These are phyloP conservation scores for Dicentrarchus labrax DNA, from an alignment of 2,113 vertebrate genomes.

Conservation along the genomic window DNA sequence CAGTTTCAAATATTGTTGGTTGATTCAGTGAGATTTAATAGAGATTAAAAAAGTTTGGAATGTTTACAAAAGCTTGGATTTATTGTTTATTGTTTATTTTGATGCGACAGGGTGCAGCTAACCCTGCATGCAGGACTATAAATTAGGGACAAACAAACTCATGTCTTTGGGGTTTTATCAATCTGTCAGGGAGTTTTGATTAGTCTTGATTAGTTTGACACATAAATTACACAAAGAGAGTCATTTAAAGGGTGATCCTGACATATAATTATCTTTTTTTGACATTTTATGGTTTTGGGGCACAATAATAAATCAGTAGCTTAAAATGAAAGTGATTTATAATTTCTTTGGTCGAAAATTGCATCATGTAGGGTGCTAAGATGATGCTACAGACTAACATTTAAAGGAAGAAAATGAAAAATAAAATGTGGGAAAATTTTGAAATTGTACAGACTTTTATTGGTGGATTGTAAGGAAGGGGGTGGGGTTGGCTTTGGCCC, in stretches of 20 bases:
- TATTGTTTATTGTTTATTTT: background rate
- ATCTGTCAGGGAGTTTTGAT: background rate
- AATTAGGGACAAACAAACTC: background rate
- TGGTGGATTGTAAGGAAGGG: background rate
- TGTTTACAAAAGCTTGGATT: background rate
- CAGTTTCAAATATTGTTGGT: background rate
- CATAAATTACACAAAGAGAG: background rate
- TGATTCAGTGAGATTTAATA: background rate
- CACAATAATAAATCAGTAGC: no score
- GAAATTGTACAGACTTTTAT: background rate
- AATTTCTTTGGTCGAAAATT: no score
- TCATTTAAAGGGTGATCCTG: background rate
- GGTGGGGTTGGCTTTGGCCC: background rate
- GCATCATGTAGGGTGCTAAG: no score
- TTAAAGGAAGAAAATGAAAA: background rate
- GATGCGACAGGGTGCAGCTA: background rate
- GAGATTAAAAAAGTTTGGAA: background rate
- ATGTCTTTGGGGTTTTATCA: background rate
- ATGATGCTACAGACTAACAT: background rate
- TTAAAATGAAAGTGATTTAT: no score
- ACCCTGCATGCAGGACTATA: background rate
- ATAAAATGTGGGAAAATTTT: background rate
- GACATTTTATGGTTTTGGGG: background rate
- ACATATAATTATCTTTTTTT: no score
- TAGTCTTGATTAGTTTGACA: no score